Evolutionary conservation across 2,113 vertebrate species (phyloP), one percentile per base, ranked within the genome.

Genomic region (Daboia siamensis): DNA sequence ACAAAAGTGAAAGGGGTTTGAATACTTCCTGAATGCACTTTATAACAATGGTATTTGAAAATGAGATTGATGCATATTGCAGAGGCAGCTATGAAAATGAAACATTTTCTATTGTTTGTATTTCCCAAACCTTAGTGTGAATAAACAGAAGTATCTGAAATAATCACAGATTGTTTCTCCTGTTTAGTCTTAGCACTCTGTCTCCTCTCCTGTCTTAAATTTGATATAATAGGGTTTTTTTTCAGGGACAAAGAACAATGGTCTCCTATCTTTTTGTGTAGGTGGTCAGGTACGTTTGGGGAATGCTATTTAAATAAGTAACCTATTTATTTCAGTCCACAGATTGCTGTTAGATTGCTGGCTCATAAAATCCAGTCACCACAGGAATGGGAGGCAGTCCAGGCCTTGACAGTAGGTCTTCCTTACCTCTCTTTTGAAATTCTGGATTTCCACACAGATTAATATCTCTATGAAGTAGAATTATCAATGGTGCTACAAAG

Each of bases 351-450:
- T 88, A 97, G 98, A 87, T 97, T 99, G 17, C 95, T 99, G 96
- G 98, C 98, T 90, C 98, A 99, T 96, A 99, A 99, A 97, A 98
- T 99, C 96, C 99, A 99, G 95, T 99, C 99, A 0, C 99, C 99
- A 0, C 99, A 99, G 96, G 99, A 99, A 96, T 99, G 98, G 99
- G 99, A 99, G 94, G 98, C 99, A 0, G 95, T 99, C 56, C 99
- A 99, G 94, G 98, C 98, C 51, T 96, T 99, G 95, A 99, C 98
- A 95, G 99, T 99, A 96, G 96, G 98, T 98, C 93, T 88, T 91
- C 94, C n/a, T 95, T 89, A 17, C 1, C 0, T 91, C 20, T 2
- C 0, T 0, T 94, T 89, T 48, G 23, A 87, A 61, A 0, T 57
- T n/a, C 0, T 0, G 52, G 48, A 44, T 29, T 3, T 11, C 1